Base-by-base conservation (phyloP, 1,140 invertebrate species). In the Drosophila cardini region DNA sequence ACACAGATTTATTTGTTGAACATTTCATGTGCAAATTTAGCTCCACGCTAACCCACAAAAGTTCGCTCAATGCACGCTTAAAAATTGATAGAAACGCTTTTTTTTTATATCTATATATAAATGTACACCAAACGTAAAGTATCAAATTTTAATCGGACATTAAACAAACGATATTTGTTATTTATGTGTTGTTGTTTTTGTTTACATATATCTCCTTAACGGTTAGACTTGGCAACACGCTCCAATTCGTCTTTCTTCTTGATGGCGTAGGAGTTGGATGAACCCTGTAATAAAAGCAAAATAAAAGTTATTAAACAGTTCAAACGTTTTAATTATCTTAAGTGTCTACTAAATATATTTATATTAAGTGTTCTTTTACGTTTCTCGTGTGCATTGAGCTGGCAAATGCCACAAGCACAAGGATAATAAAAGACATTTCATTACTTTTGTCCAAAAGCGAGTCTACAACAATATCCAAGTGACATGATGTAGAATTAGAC, bases 231-330 rank as follows among this genome's bases (percentile, higher is more conserved):
- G 91, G 99, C 99, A 78, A 99, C 99, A 95, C 99, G 97, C 94
- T 99, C 99, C 92, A 99, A 95, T 94, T 99, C 99, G 93, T 99
- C 99, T 93, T 99, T 99, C 95, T 99, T 99, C 94, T 99, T 99
- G 93, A 99, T 99, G 73, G 99, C 99, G 92, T 99, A 99, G 43
- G 98, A 99, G 94, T 99, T 99, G 50, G 98, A 99, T 68, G 98
- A 99, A 74, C 98, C 99, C 96, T 96, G 91, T 26, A 87, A 91
- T 11, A 16, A 94, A 93, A 72, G 78, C 80, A 82, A 80, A 64
- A 65, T 65, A 78, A 26, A 72, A 50, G n/a, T 30, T 16, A 6
- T n/a, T 34, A 62, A 8, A 30, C 0, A 6, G 18, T 8, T 30
- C 36, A 16, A 63, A 34, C 16, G 9, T 15, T 45, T 18, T 15